A percentile compares a stretch with the other conserved stretches of the same genome.
Evolutionary conservation across 1,140 invertebrate genomes (phyloP).

Genomic region (Cydia amplana): DNA sequence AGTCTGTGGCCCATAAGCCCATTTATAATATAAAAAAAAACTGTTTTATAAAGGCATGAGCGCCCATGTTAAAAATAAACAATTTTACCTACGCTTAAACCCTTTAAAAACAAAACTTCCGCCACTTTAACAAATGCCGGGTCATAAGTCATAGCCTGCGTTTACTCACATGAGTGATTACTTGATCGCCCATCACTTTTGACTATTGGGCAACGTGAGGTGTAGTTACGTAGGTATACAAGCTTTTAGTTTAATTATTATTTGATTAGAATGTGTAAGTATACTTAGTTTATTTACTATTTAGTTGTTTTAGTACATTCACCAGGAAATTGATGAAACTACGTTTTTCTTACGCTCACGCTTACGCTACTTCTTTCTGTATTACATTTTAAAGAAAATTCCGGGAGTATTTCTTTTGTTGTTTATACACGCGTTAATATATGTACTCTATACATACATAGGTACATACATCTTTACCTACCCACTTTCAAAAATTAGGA

Average conservation of each 20-base stretch:
- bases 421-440: too few relatives aligned
- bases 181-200: constrained; percentile 1
- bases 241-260: background rate
- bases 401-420: too few relatives aligned
- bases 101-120: background rate
- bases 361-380: background rate
- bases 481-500: too few relatives aligned
- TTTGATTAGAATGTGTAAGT: background rate
- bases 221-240: background rate
- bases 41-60: too few relatives aligned
- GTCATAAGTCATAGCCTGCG: constrained; percentile 14
- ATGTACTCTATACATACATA: too few relatives aligned
- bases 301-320: background rate
- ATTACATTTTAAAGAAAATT: too few relatives aligned
- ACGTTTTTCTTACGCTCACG: background rate
- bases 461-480: too few relatives aligned
- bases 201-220: background rate
- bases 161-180: background rate
- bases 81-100: background rate
- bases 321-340: background rate
- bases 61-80: background rate
- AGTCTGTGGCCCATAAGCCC: too few relatives aligned
- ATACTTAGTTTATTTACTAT: background rate
- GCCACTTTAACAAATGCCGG: background rate
- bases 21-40: too few relatives aligned